Conservation (phyloP, 1,140 invertebrate genomes). For the Trachymyrmex cornetzi region DNA sequence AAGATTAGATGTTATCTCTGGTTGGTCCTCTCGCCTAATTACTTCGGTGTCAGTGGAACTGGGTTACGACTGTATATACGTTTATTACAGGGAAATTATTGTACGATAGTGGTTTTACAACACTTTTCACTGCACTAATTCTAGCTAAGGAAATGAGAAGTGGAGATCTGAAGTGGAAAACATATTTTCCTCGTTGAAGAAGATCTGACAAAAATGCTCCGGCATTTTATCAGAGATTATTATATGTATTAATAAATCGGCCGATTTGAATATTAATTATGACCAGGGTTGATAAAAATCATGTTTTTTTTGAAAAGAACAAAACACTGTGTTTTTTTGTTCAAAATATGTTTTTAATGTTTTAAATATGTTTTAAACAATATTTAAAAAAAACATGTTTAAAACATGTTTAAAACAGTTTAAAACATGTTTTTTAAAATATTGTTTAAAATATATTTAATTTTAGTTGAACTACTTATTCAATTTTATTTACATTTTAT, state of each 20-base stretch:
- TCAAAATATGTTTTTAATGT: too few relatives aligned
- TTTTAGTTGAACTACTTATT: too few relatives aligned
- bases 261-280: not conserved
- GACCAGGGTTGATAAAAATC: too few relatives aligned
- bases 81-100: slow-evolving; percentile 20
- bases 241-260: not conserved
- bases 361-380: too few relatives aligned
- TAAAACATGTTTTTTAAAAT: too few relatives aligned
- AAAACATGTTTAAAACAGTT: too few relatives aligned
- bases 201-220: not conserved
- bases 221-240: slow-evolving; percentile 19
- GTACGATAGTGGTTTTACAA: not conserved
- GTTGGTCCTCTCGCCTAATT: slow-evolving; percentile 28
- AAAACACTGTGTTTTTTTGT: too few relatives aligned
- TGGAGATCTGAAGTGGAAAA: not conserved
- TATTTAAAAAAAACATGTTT: too few relatives aligned
- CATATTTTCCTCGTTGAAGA: not conserved
- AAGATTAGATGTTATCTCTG: slow-evolving; percentile 18
- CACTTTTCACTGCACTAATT: not conserved
- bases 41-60: slow-evolving; percentile 50
- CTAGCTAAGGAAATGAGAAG: not conserved
- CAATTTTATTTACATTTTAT: too few relatives aligned
- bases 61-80: slow-evolving; percentile 29
- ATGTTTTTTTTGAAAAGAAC: too few relatives aligned
- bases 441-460: too few relatives aligned